These are phyloP conservation scores for Eledona agricola DNA, from an alignment of 2,888 invertebrate genomes.

Conservation along the genomic window DNA sequence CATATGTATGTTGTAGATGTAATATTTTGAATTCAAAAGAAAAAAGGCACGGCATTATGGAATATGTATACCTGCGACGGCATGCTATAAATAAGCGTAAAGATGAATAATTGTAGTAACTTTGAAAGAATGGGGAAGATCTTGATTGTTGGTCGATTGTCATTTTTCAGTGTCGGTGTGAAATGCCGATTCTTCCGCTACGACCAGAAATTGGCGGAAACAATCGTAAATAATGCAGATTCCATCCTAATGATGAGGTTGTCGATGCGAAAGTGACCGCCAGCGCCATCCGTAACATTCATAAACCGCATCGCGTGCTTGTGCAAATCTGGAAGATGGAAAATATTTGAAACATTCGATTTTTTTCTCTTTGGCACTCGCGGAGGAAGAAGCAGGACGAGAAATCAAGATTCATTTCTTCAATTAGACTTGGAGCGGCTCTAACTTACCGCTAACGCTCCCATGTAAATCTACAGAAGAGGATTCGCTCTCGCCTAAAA, in stretches of 20 bases:
- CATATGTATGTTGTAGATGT: no score
- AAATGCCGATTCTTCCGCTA: constrained; percentile 19
- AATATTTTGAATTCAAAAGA: no score
- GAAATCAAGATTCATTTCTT: constrained; percentile 39
- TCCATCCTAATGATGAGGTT: constrained; percentile 23
- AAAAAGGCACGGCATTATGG: no score
- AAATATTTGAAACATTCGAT: constrained; percentile 14
- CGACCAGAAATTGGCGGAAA: constrained; percentile 21
- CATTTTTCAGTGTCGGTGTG: no score
- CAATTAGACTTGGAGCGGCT: constrained; percentile 32
- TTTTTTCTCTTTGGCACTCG: constrained; percentile 1
- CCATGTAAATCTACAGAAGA: constrained; percentile 27
- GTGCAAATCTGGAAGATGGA: constrained; percentile 10
- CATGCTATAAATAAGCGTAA: no score
- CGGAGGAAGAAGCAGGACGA: constrained; percentile 1
- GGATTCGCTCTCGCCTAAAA: constrained; percentile 16
- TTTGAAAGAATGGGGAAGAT: no score
- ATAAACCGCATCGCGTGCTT: constrained; percentile 23
- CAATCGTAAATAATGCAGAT: constrained; percentile 27
- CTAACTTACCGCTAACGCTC: constrained; percentile 33
- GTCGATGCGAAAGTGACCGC: constrained; percentile 16
- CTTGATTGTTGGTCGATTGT: no score
- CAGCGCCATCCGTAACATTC: constrained; percentile 18
- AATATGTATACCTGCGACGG: no score
- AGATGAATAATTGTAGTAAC: no score